Conservation (phyloP, 2,797 vertebrate species). For the Gadopsis bispinosus region DNA sequence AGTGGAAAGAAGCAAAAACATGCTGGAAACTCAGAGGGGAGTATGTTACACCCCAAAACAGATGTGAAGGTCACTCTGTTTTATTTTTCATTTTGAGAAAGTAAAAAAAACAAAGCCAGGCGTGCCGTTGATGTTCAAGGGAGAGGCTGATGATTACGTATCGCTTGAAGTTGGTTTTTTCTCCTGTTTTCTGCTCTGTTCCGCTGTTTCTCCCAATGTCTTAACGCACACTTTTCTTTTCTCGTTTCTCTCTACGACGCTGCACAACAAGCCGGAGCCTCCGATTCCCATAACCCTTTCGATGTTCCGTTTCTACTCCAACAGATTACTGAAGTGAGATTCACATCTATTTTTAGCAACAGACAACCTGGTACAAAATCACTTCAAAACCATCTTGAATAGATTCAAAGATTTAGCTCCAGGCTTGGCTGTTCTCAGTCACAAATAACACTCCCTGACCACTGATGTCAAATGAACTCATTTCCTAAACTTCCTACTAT, state of each 20-base stretch:
- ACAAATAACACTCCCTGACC: conserved; percentile 54
- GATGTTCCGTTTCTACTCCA: conserved; percentile 32
- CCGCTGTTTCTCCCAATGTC: conserved; percentile 15
- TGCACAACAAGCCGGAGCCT: conserved; percentile 14
- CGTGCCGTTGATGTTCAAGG: conserved; percentile 68
- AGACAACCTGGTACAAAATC: conserved; percentile 26
- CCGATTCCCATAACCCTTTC: conserved; percentile 46
- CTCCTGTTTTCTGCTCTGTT: conserved; percentile 26
- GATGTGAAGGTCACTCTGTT: conserved; percentile 62
- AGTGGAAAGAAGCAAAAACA: conserved; percentile 60
- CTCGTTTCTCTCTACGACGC: conserved; percentile 31
- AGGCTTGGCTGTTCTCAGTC: conserved; percentile 48
- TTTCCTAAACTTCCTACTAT: conserved; percentile 81
- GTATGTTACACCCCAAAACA: conserved; percentile 73
- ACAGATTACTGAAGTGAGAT: conserved; percentile 59
- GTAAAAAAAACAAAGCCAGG: conserved; percentile 33
- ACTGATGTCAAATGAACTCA: conserved; percentile 74
- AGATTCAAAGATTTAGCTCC: conserved; percentile 10
- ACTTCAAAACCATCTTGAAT: conserved; percentile 22
- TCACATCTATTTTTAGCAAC: conserved; percentile 64
- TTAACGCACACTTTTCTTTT: conserved; percentile 13
- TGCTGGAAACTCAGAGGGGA: conserved; percentile 50
- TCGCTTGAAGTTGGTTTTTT: background rate
- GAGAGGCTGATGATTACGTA: conserved; percentile 53
- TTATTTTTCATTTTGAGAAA: conserved; percentile 54